A percentile compares a stretch with the other conserved stretches of the same genome.
phyloP scores from a whole-genome alignment of 1,140 invertebrate genomes.

The Drosophila funebris region DNA sequence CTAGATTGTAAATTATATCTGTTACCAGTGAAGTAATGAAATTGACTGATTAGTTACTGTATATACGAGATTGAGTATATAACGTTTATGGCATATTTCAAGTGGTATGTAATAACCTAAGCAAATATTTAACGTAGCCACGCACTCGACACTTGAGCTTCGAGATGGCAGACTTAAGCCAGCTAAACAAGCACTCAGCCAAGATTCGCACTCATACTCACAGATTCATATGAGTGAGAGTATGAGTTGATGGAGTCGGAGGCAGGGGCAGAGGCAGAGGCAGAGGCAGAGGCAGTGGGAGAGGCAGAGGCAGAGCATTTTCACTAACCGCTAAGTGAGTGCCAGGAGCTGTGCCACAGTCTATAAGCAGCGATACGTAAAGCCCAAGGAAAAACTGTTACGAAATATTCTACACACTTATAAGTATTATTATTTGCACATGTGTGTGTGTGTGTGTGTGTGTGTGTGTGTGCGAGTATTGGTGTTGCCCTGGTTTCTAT shows the following conservation, averaged over 20 bases:
- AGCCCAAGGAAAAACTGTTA: slow-evolving; percentile 51
- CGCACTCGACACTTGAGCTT: slow-evolving; percentile 26
- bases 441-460: slow-evolving; percentile 1
- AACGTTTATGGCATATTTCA: neutral
- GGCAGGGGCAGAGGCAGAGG: too few species aligned
- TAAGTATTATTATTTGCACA: neutral
- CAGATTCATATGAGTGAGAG: slow-evolving; percentile 3
- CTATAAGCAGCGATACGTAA: slow-evolving; percentile 70
- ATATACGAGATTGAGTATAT: neutral
- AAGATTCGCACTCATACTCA: slow-evolving; percentile 27
- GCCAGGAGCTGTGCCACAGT: slow-evolving; percentile 65
- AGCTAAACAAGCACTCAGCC: slow-evolving; percentile 31
- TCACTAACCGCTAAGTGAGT: slow-evolving; percentile 74
- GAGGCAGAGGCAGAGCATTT: slow-evolving; percentile 40
- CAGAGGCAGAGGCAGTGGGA: too few species aligned
- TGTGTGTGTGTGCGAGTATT: neutral
- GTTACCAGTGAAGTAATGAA: neutral
- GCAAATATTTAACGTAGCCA: slow-evolving; percentile 31
- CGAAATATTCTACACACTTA: slow-evolving; percentile 52
- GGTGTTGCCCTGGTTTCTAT: slow-evolving; percentile 50
- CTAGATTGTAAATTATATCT: neutral
- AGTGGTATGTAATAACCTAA: slow-evolving; percentile 24
- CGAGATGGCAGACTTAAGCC: slow-evolving; percentile 20
- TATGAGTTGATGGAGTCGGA: neutral
- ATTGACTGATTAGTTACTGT: neutral